phyloP scores from a whole-genome alignment of 2,113 vertebrate species.

The Cyprinodon variegatus region DNA sequence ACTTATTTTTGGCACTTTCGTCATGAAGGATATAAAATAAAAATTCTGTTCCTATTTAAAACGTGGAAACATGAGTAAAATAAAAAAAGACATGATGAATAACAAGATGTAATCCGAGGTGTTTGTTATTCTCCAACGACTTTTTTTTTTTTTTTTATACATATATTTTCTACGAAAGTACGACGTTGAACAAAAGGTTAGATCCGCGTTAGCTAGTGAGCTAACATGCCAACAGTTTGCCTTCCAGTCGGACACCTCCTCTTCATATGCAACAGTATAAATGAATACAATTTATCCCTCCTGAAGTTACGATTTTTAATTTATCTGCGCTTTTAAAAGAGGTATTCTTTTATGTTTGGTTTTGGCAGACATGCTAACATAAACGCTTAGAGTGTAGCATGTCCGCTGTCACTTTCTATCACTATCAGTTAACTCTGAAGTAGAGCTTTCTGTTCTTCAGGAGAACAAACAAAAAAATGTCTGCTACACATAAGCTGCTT shows the following conservation, averaged over 20 bases:
- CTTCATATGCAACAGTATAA: background rate
- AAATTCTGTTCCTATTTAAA: background rate
- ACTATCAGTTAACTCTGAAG: conserved; percentile 6
- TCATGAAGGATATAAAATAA: accelerated
- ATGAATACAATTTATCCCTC: background rate
- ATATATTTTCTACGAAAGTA: conserved; percentile 35
- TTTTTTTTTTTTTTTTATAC: background rate
- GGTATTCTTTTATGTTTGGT: background rate
- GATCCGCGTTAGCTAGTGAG: conserved; percentile 11
- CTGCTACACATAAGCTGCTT: conserved; percentile 59
- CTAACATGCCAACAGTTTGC: conserved; percentile 44
- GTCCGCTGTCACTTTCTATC: conserved; percentile 37
- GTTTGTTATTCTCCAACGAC: background rate
- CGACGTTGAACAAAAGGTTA: background rate
- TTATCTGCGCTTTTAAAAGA: background rate
- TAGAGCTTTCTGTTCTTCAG: background rate
- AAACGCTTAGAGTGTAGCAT: conserved; percentile 39
- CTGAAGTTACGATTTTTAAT: background rate
- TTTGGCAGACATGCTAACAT: background rate
- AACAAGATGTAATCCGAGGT: background rate
- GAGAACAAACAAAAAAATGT: conserved; percentile 55
- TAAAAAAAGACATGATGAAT: background rate
- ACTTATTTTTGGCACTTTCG: conserved; percentile 49
- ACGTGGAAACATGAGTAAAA: background rate
- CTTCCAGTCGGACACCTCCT: background rate